These are phyloP conservation scores for Tetramorium simillimum DNA, from an alignment of 1,140 invertebrate species.

Conservation along the genomic window DNA sequence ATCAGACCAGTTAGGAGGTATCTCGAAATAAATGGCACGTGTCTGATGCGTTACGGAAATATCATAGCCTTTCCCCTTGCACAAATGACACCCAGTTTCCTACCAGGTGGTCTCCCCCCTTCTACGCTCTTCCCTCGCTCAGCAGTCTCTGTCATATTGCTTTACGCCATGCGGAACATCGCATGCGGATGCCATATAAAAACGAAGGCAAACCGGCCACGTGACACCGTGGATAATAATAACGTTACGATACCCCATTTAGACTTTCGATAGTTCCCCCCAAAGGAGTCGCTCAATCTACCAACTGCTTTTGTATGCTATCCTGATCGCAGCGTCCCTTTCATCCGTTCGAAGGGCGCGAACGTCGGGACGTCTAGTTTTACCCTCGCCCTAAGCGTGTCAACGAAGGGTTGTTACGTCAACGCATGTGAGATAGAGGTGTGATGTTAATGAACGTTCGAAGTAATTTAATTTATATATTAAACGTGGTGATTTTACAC, in stretches of 20 bases:
- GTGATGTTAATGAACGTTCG: neutral
- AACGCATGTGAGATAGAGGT: neutral
- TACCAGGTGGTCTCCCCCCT: conserved; percentile 72
- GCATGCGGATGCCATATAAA: conserved; percentile 69
- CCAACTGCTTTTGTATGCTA: conserved; percentile 66
- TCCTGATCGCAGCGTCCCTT: conserved; percentile 74
- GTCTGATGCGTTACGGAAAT: conserved; percentile 64
- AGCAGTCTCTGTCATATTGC: conserved; percentile 24
- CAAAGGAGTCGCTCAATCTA: conserved; percentile 52
- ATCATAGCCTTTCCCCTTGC: conserved; percentile 43
- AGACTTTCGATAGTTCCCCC: conserved; percentile 46
- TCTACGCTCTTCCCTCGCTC: neutral
- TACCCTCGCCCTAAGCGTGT: conserved; percentile 31
- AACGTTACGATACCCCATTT: conserved; percentile 63
- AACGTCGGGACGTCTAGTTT: conserved; percentile 65
- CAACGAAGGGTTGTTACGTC: conserved; percentile 20
- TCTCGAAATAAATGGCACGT: conserved; percentile 59
- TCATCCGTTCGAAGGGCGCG: conserved; percentile 54
- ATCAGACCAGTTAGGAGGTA: conserved; percentile 61
- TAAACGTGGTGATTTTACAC: neutral
- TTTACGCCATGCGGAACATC: neutral
- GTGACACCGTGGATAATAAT: conserved; percentile 69
- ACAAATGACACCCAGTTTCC: conserved; percentile 33
- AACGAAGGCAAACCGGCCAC: conserved; percentile 64
- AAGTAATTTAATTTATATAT: neutral